Percentiles rank a stretch among this genome's conserved stretches.
Conservation (phyloP, 2,888 invertebrate genomes). For the Diadegma fenestrale region DNA sequence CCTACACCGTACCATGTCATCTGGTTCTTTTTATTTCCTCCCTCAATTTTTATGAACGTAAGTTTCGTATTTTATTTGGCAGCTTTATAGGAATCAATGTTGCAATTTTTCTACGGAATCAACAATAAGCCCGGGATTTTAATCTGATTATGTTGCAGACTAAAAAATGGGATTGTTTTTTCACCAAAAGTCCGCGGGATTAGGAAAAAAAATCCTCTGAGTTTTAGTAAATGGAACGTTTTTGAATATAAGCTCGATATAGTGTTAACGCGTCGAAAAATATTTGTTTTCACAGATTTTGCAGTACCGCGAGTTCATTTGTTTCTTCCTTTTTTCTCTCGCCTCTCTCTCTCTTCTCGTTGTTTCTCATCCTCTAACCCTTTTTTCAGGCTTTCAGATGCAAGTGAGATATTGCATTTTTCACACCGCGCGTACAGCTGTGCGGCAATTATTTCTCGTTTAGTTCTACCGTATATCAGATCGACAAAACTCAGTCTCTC, state of each 20-base stretch:
- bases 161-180: too few relatives aligned
- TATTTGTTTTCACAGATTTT: not conserved
- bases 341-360: not conserved
- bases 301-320: not conserved
- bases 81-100: too few relatives aligned
- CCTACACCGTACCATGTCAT: not conserved
- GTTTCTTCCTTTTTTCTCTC: not conserved
- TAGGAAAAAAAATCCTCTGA: not conserved
- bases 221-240: not conserved
- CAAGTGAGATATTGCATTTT: slow-evolving; percentile 29
- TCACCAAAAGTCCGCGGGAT: not conserved
- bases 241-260: not conserved
- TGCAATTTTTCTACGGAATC: too few relatives aligned
- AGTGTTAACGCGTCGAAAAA: not conserved
- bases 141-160: not conserved
- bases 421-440: slow-evolving; percentile 31
- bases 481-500: slow-evolving; percentile 52
- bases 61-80: not conserved
- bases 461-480: slow-evolving; percentile 70
- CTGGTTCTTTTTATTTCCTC: not conserved
- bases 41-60: not conserved
- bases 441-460: slow-evolving; percentile 72
- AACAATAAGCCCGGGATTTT: too few relatives aligned
- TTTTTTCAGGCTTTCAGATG: not conserved
- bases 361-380: not conserved